Evolutionary conservation across 2,888 invertebrate species (phyloP).

Genomic region (Didymodactylos carnosus): DNA sequence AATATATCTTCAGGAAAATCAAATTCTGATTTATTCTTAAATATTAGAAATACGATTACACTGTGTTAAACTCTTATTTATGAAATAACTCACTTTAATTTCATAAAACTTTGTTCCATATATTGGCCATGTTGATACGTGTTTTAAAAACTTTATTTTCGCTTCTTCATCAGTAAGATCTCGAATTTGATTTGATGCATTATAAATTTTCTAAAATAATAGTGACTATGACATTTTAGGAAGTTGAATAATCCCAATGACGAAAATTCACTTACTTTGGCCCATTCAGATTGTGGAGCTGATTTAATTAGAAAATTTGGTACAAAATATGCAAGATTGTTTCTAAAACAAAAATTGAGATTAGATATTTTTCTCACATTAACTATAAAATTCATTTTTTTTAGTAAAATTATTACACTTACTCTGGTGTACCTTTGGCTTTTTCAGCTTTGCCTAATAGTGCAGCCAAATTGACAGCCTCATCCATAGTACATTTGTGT

Average conservation of each 20-base stretch:
- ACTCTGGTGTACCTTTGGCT: conserved; percentile 53
- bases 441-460: conserved; percentile 79
- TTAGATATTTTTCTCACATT: not conserved
- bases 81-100: not conserved
- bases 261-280: not conserved
- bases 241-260: too few relatives aligned
- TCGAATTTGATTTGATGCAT: not conserved
- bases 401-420: not conserved
- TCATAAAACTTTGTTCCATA: not conserved
- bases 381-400: not conserved
- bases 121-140: not conserved
- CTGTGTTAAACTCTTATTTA: not conserved
- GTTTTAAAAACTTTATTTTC: not conserved
- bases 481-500: conserved; percentile 82
- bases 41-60: not conserved
- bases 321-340: not conserved
- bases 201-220: not conserved
- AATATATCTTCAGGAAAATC: not conserved
- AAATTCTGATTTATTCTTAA: not conserved
- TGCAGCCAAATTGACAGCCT: conserved; percentile 75
- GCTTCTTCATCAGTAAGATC: not conserved
- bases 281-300: not conserved
- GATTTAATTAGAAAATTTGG: not conserved
- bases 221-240: not conserved
- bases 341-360: not conserved